Percentiles rank a stretch among this genome's conserved stretches.
phyloP scores from a whole-genome alignment of 1,140 invertebrate genomes.

The Asbolus verrucosus region DNA sequence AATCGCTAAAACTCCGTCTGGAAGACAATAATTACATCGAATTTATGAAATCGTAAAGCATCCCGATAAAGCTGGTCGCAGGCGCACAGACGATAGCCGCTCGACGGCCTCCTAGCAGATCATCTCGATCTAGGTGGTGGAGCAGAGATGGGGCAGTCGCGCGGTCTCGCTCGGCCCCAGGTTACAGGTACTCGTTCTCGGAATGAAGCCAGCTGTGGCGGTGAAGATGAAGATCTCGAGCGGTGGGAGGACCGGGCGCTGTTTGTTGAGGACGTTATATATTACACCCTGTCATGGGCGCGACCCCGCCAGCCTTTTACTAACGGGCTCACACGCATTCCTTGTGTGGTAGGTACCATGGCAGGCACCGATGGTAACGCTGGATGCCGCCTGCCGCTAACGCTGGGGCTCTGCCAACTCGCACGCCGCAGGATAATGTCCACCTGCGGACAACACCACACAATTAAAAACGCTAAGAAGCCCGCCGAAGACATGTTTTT shows the following conservation, averaged over 20 bases:
- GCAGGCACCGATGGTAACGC: slow-evolving; percentile 40
- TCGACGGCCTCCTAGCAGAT: slow-evolving; percentile 17
- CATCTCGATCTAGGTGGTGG: slow-evolving; percentile 25
- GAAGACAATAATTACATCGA: slow-evolving; percentile 36
- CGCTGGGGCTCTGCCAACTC: slow-evolving; percentile 1
- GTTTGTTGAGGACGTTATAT: slow-evolving; percentile 60
- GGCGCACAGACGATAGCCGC: slow-evolving; percentile 19
- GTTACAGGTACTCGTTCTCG: slow-evolving; percentile 50
- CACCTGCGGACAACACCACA: slow-evolving; percentile 10
- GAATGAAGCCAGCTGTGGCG: slow-evolving; percentile 58
- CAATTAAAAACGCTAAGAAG: background rate
- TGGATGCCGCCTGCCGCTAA: slow-evolving; percentile 40
- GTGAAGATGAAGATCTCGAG: slow-evolving; percentile 58
- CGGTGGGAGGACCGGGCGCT: slow-evolving; percentile 57
- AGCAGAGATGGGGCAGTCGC: background rate
- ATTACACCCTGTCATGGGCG: slow-evolving; percentile 60
- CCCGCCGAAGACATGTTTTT: background rate
- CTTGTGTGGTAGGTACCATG: slow-evolving; percentile 54
- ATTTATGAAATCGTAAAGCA: slow-evolving; percentile 42
- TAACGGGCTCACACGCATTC: slow-evolving; percentile 56
- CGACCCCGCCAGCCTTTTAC: slow-evolving; percentile 54
- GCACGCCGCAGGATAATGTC: slow-evolving; percentile 21
- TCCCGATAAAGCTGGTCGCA: background rate
- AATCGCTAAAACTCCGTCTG: slow-evolving; percentile 9
- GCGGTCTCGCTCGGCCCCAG: slow-evolving; percentile 3